Evolutionary conservation across 64 coral and sea anemone genomes (phyloP), one percentile per base, ranked within the genome.

Genomic region (Stylophora pistillata): DNA sequence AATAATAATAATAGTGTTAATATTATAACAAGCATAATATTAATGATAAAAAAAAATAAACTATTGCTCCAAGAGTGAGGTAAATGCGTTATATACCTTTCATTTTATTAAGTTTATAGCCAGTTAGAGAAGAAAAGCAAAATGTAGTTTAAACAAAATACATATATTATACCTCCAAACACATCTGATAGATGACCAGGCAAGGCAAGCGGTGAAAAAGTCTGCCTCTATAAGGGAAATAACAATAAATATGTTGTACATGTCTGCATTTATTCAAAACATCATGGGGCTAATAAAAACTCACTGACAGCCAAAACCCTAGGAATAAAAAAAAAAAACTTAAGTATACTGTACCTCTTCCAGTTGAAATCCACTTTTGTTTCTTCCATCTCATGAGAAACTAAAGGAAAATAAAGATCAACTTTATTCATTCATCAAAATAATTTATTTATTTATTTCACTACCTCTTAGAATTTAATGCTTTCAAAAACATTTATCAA

Each of bases 321-420:
- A 18, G 15, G 11, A 18, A 74, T 74, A 10, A 6, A 77, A 37
- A 77, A 77, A 18, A 5, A 37, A n/a, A n/a, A n/a, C n/a, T 31
- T 30, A 3, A 37, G 20, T 23, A 6, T 7, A 47, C 7, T 33
- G 9, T 91, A 96, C 94, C 97, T 95, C 77, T 93, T 99, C 97
- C 97, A 99, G 52, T 15, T 85, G 62, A 99, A 99, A 41, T 99
- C 97, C n/a, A 95, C 93, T 71, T 95, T 85, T 74, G 75, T 88
- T 30, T 92, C 89, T 79, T 88, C 75, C 34, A 88, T 85, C 52
- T 92, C 76, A 81, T 98, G 96, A 34, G 87, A 78, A 72, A 98
- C 96, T 96, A 55, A 16, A 85, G 30, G 63, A 17, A 74, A 73
- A 55, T 13, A 77, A 77, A 77, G 30, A 4, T 33, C 12, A 13